These are phyloP conservation scores for Muntiacus reevesi DNA, from an alignment of 2,113 vertebrate genomes.

Conservation along the genomic window DNA sequence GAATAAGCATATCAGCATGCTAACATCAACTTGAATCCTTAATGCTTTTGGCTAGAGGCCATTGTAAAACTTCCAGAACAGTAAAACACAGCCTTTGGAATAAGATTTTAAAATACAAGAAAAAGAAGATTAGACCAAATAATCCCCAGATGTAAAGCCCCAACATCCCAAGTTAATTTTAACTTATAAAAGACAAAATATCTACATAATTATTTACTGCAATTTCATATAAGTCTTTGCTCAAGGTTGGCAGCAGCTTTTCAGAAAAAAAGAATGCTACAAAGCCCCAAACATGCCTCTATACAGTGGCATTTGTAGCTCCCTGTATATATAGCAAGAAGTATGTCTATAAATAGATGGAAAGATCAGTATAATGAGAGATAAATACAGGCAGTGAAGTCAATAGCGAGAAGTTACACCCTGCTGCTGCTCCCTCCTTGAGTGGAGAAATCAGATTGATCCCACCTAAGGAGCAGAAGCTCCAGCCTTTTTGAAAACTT, in stretches of 20 bases:
- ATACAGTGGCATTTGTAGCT: background rate
- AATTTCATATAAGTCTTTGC: background rate
- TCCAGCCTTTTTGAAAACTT: background rate
- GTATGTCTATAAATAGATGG: background rate
- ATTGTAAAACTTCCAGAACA: background rate
- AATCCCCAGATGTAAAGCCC: background rate
- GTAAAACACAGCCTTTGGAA: background rate
- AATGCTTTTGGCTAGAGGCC: background rate
- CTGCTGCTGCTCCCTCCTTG: background rate
- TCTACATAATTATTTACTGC: constrained; percentile 8
- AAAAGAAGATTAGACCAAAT: background rate
- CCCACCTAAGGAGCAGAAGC: background rate
- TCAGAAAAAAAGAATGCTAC: background rate
- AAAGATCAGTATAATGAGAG: background rate
- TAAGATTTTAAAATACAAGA: background rate
- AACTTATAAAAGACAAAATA: constrained; percentile 18
- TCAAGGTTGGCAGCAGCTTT: background rate
- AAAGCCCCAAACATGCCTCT: background rate
- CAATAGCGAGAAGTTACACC: background rate
- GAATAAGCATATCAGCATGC: background rate
- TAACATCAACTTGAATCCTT: background rate
- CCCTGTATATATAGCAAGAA: background rate
- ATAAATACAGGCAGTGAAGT: background rate
- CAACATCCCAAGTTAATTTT: constrained; percentile 32
- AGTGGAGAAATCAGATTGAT: background rate